These are phyloP conservation scores for Apis florea DNA, from an alignment of 1,140 invertebrate genomes.

Conservation along the genomic window DNA sequence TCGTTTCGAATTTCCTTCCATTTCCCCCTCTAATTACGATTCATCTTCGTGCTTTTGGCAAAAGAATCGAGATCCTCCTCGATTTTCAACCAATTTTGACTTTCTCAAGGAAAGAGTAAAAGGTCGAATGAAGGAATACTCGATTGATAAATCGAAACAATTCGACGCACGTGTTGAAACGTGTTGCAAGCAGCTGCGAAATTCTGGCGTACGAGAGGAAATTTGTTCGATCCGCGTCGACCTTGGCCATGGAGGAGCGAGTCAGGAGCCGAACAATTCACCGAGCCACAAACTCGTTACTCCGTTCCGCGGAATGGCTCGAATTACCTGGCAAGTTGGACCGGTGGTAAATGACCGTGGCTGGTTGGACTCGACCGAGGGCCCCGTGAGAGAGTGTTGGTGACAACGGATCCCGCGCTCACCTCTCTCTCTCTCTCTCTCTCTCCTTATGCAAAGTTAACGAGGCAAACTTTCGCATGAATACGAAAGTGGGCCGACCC, in stretches of 20 bases:
- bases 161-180: background rate
- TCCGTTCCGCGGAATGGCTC: constrained; percentile 49
- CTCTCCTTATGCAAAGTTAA: constrained; percentile 74
- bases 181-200: background rate
- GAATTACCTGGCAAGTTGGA: constrained; percentile 57
- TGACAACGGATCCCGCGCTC: constrained; percentile 18
- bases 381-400: background rate
- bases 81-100: too few species aligned
- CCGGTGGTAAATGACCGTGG: constrained; percentile 35
- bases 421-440: constrained; percentile 45
- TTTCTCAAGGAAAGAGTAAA: too few species aligned
- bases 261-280: constrained; percentile 6
- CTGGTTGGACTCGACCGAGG: constrained; percentile 2
- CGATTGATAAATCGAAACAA: background rate
- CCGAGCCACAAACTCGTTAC: constrained; percentile 36
- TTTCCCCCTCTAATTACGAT: too few species aligned
- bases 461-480: constrained; percentile 78
- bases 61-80: too few species aligned
- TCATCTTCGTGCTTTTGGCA: too few species aligned
- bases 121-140: too few species aligned
- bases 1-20: too few species aligned
- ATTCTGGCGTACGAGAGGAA: background rate
- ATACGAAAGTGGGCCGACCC: constrained; percentile 74
- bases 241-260: constrained; percentile 26
- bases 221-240: constrained; percentile 35